A percentile compares a stretch with the other conserved stretches of the same genome.
These are phyloP conservation scores for Rhynchonycteris naso DNA, from an alignment of 2,797 vertebrate genomes.

Conservation along the genomic window DNA sequence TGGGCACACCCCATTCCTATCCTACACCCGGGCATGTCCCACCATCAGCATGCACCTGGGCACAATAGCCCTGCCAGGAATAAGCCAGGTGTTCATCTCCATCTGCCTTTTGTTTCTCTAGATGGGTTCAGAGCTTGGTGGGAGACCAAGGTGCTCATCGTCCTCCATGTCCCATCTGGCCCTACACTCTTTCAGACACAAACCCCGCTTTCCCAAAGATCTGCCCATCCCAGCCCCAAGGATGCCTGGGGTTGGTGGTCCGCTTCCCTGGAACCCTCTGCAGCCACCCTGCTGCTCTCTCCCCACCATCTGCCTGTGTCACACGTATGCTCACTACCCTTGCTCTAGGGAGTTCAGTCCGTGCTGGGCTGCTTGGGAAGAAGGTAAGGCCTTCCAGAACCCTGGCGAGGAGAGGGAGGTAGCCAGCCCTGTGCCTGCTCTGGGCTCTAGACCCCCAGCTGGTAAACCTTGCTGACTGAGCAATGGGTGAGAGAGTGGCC, in stretches of 20 bases:
- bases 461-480: not conserved
- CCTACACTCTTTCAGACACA: not conserved
- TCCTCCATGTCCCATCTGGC: not conserved
- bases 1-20: too few species aligned
- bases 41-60: accelerated
- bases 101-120: not conserved
- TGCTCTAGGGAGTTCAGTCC: accelerated
- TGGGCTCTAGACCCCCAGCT: accelerated
- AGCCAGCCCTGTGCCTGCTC: accelerated
- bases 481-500: accelerated
- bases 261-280: accelerated
- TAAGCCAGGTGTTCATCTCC: not conserved
- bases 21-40: not conserved
- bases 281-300: accelerated
- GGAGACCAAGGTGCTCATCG: not conserved
- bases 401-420: not conserved
- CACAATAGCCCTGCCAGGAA: accelerated
- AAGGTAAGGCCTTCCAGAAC: too few species aligned
- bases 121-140: not conserved
- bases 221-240: accelerated
- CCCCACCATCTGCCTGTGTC: accelerated
- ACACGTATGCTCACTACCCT: accelerated
- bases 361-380: accelerated
- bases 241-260: too few species aligned
- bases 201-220: not conserved